Base-by-base conservation (phyloP, 1,140 invertebrate genomes). In the Gonatopus flavifemur region DNA sequence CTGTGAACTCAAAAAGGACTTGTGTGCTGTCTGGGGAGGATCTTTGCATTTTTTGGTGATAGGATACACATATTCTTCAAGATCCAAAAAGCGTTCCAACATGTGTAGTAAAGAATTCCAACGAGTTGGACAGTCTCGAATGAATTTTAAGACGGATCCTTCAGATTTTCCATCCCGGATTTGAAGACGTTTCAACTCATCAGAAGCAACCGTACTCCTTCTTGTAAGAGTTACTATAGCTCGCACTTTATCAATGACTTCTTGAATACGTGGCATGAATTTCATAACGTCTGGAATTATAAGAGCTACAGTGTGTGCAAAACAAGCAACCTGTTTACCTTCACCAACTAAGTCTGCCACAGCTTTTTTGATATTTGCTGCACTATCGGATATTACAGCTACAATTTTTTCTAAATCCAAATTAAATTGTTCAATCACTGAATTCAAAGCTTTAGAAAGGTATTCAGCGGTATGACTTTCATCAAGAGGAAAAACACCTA, bases 21-120 rank as follows among this genome's bases (percentile, higher is more conserved):
- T n/a, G n/a, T n/a, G n/a, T n/a, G n/a, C n/a, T n/a, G n/a, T n/a
- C n/a, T n/a, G n/a, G n/a, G n/a, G n/a, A n/a, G n/a, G n/a, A n/a
- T n/a, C 60, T 44, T 48, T 52, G 54, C 72, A 59, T 19, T 62
- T 51, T 50, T 64, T 43, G 10, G 71, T 38, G 20, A 74, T 69
- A 19, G 64, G 41, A 49, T 58, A 73, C 1, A 78, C 19, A 18
- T 66, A 53, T 47, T 56, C 28, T 52, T 51, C 52, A 30, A 66
- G 39, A 40, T 43, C 15, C 6, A 65, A 20, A 43, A 70, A 68
- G 22, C 69, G 41, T 30, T 70, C 46, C 12, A 72, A 10, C 68
- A 74, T 71, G 31, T 61, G 49, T 13, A 59, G 58, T 5, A 51
- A 62, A 3, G 66, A 70, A 43, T 71, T 74, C 67, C 73, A 76